These are phyloP conservation scores for Laupala kohalensis DNA, from an alignment of 1,140 invertebrate species.

Conservation along the genomic window DNA sequence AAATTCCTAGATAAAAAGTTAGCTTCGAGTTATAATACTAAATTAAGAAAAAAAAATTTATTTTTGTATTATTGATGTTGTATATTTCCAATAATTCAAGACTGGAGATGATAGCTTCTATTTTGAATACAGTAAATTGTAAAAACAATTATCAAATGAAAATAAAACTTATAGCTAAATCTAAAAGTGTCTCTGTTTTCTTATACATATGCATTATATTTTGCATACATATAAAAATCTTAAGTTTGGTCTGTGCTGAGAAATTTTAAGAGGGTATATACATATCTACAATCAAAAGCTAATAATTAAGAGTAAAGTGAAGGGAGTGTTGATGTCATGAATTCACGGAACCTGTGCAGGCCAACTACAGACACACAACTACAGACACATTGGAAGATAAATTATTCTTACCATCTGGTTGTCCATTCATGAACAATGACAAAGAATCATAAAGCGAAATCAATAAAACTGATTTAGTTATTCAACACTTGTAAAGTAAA, in stretches of 20 bases:
- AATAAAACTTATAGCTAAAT: not conserved
- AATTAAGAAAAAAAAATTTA: too few relatives aligned
- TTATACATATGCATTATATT: too few relatives aligned
- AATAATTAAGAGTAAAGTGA: not conserved
- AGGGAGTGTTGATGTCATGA: not conserved
- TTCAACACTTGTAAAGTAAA: not conserved
- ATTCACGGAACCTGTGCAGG: conserved; percentile 3
- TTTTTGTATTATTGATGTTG: too few relatives aligned
- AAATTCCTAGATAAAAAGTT: too few relatives aligned
- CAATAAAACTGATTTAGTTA: not conserved
- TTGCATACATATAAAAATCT: not conserved
- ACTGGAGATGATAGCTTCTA: not conserved
- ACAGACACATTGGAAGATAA: not conserved
- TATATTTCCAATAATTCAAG: not conserved
- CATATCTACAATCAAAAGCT: not conserved
- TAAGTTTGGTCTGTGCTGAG: not conserved
- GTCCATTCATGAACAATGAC: conserved; percentile 8
- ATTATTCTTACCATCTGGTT: conserved; percentile 16
- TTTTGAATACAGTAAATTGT: not conserved
- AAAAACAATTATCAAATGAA: not conserved
- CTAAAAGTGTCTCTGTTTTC: too few relatives aligned
- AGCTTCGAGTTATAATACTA: too few relatives aligned
- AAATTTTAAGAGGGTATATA: not conserved
- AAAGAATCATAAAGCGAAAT: conserved; percentile 2
- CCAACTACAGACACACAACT: conserved; percentile 14